Evolutionary conservation across 2,888 invertebrate species (phyloP), one percentile per base, ranked within the genome.

Genomic region (Steromphala cineraria): DNA sequence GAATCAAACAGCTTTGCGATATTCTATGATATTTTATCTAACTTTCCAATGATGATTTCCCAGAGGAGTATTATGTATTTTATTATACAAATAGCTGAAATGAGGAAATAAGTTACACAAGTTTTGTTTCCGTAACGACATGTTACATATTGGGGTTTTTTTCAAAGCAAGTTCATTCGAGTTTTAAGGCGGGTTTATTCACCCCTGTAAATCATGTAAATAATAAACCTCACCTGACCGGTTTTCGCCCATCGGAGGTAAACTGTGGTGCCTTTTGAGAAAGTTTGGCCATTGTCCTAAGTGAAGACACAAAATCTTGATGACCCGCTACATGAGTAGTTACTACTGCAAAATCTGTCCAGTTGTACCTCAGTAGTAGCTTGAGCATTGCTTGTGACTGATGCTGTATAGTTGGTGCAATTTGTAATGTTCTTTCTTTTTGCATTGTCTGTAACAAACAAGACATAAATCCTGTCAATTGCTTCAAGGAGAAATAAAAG

Each of bases 341-440:
- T 5, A 85, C 83, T n/a, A 85, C 80, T 21, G 81, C 75, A 53
- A 85, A 84, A 24, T 81, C 67, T 10, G 85, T 85, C 85, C 85
- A 85, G 74, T 85, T 84, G 78, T 85, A 85, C 8, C 85, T 75
- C 40, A 75, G 67, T 36, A 85, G 62, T 19, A 85, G 77, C 24
- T 82, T 83, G 76, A 82, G 71, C 77, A 85, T 84, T 46, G 85
- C 85, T 36, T 79, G 62, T 2, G 81, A 81, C 55, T 84, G 83
- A 36, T 85, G 85, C 75, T 83, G 82, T 4, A 85, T 82, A 13
- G 85, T 85, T 0, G 85, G 85, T 1, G 85, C 85, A 8, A 85
- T 82, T 55, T 85, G 85, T 31, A 85, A 71, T 3, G 78, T 82
- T 28, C 84, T 40, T 0, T 79, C 75, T 19, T 83, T 81, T 56